Percentiles rank a stretch among this genome's conserved stretches.
These are phyloP conservation scores for Squalus acanthias DNA, from an alignment of 2,797 vertebrate species.

Conservation along the genomic window DNA sequence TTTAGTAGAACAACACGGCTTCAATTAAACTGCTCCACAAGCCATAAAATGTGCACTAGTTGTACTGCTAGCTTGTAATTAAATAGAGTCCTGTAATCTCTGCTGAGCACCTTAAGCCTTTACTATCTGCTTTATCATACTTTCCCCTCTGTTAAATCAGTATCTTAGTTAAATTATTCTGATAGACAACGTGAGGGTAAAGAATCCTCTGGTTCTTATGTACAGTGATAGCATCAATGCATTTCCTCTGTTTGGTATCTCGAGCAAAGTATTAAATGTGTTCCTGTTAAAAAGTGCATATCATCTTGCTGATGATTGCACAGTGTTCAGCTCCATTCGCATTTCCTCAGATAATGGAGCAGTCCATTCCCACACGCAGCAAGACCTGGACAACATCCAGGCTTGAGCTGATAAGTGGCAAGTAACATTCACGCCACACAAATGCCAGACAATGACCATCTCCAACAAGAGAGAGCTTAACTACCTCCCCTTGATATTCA, in stretches of 20 bases:
- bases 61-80: slow-evolving; percentile 1
- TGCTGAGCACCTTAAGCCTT: background rate
- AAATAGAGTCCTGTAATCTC: background rate
- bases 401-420: background rate
- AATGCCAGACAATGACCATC: background rate
- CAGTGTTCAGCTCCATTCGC: background rate
- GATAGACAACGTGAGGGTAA: background rate
- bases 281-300: background rate
- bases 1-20: background rate
- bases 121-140: background rate
- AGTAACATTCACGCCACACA: background rate
- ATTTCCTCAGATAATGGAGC: background rate
- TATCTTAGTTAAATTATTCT: background rate
- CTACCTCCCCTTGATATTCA: background rate
- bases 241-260: background rate
- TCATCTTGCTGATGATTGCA: background rate
- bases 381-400: background rate
- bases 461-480: background rate
- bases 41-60: background rate
- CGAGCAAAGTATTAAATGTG: background rate
- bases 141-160: background rate
- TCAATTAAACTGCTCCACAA: background rate
- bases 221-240: background rate
- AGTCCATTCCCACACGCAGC: background rate
- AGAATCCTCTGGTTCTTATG: background rate